Evolutionary conservation across 2,888 invertebrate species (phyloP).

Genomic region (Kuschelorhynchus macadamiae): DNA sequence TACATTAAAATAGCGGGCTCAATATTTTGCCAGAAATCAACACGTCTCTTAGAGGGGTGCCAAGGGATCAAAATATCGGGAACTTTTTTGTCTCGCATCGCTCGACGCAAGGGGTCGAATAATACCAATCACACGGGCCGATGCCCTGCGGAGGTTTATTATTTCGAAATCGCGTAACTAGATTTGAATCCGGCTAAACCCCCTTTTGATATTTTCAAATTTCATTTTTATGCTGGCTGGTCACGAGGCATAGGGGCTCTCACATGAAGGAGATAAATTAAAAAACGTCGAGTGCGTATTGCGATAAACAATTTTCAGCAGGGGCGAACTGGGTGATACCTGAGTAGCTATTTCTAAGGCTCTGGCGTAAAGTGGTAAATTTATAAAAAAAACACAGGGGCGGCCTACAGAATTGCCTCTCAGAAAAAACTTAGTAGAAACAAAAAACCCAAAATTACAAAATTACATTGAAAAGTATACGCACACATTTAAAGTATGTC

Average conservation of each 20-base stretch:
- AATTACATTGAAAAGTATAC: too few species aligned
- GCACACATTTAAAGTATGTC: too few species aligned
- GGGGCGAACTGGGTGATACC: too few species aligned
- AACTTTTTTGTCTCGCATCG: conserved; percentile 19
- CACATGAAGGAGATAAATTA: conserved; percentile 18
- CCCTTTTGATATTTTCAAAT: conserved; percentile 58
- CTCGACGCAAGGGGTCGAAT: conserved; percentile 46
- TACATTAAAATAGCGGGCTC: too few species aligned
- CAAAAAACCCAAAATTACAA: too few species aligned
- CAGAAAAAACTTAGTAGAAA: too few species aligned
- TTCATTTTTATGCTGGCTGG: conserved; percentile 43
- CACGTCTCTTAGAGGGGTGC: not conserved
- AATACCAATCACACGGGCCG: conserved; percentile 66
- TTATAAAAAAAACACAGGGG: too few species aligned
- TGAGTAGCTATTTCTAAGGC: too few species aligned
- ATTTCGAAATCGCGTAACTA: conserved; percentile 65
- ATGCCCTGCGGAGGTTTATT: conserved; percentile 65
- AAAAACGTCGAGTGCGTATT: conserved; percentile 28
- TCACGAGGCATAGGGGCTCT: conserved; percentile 32
- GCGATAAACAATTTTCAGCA: conserved; percentile 30
- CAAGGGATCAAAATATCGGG: conserved; percentile 15
- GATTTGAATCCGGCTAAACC: conserved; percentile 64
- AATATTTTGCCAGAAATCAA: too few species aligned
- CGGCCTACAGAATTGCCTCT: too few species aligned
- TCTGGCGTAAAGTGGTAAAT: too few species aligned